These are phyloP conservation scores for Tinamus major DNA, from an alignment of 2,797 vertebrate genomes.

Conservation along the genomic window DNA sequence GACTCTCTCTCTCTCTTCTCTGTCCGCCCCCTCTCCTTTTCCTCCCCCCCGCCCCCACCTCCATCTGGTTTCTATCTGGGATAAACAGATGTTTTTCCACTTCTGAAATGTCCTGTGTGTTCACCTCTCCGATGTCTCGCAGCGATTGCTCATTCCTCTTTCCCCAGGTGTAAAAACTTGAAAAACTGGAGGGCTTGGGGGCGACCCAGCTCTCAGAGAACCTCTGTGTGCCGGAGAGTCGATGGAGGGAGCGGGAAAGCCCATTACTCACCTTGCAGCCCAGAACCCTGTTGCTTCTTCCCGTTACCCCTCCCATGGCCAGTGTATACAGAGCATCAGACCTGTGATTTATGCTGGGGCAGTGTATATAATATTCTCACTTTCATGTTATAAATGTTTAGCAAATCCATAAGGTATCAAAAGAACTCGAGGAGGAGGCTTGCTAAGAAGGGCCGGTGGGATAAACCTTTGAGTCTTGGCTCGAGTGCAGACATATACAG, in stretches of 20 bases:
- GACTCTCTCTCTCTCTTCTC: constrained; percentile 8
- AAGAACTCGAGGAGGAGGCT: constrained; percentile 48
- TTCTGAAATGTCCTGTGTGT: constrained; percentile 61
- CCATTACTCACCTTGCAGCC: constrained; percentile 4
- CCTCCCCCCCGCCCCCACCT: background rate
- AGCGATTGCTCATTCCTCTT: constrained; percentile 63
- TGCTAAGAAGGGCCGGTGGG: constrained; percentile 7
- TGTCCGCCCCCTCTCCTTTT: background rate
- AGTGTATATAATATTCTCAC: constrained; percentile 51
- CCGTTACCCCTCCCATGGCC: background rate
- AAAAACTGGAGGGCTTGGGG: constrained; percentile 35
- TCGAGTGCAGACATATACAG: constrained; percentile 64
- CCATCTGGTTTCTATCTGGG: constrained; percentile 83
- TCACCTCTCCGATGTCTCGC: constrained; percentile 51
- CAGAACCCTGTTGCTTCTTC: background rate
- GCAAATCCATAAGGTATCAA: constrained; percentile 66
- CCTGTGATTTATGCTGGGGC: constrained; percentile 57
- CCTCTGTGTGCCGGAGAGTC: background rate
- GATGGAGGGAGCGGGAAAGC: constrained; percentile 10
- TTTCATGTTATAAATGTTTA: constrained; percentile 71
- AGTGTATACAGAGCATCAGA: constrained; percentile 47
- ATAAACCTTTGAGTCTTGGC: constrained; percentile 40
- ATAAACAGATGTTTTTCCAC: constrained; percentile 81
- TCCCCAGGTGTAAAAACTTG: constrained; percentile 71
- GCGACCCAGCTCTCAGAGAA: background rate